Evolutionary conservation across 2,797 vertebrate species (phyloP), one percentile per base, ranked within the genome.

Genomic region (Sebastes nivosus): DNA sequence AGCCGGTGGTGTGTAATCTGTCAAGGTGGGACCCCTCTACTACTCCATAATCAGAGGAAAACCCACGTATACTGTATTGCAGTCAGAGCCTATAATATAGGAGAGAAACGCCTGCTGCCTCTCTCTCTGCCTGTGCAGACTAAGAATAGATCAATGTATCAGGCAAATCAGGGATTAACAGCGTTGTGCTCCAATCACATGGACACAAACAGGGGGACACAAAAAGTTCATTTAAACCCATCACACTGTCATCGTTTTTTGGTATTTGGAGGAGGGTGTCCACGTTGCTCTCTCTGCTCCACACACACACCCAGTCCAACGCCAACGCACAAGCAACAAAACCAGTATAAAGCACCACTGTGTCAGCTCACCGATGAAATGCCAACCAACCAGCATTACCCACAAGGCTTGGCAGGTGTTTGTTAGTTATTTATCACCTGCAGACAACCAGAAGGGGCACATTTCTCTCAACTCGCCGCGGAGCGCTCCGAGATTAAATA

Each of bases 71-170:
- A 50, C 46, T 50, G 46, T 50, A 83, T 82, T 87, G 89, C 93
- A 90, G 81, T 25, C 75, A 10, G 71, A 91, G 89, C 83, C 89
- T 85, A 85, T 61, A 72, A 0, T 16, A 42, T 42, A 42, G 38
- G 38, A 79, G 72, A 89, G 87, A 83, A 87, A 88, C 85, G 92
- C 77, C 89, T 90, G 87, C 77, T 42, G 42, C 16, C 1, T 18
- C 42, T 46, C 38, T 6, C 14, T 18, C 73, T 77, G 57, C 57
- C 57, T 82, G 80, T 82, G 80, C 77, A 63, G 90, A 94, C 94
- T 94, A 95, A 95, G 93, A 95, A 95, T 95, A 95, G 94, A 94
- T 94, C 93, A 94, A 94, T 92, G 92, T 91, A 94, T 94, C 94
- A 92, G 93, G 91, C 90, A 93, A 94, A 94, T 92, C 87, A 42